Percentiles rank a stretch among this genome's conserved stretches.
Conservation (phyloP, 2,113 vertebrate genomes). For the Poecile atricapillus region DNA sequence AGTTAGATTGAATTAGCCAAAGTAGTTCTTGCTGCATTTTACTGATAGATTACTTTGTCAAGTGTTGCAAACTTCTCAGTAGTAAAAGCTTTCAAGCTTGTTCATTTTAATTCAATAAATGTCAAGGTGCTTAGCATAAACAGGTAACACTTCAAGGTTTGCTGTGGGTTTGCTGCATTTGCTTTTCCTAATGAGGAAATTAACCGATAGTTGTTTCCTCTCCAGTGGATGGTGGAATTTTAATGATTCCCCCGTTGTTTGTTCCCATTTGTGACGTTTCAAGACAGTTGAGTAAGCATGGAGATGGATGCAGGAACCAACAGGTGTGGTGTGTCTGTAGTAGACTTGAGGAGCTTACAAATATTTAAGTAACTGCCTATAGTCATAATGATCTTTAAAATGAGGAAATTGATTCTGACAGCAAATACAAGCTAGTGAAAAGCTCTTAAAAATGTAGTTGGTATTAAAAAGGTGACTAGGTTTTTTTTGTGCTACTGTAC, state of each 20-base stretch:
- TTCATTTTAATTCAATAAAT: neutral
- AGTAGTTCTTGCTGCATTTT: neutral
- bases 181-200: neutral
- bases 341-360: neutral
- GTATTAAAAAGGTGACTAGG: rapidly evolving
- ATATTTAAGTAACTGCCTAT: neutral
- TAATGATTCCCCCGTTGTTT: neutral
- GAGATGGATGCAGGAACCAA: neutral
- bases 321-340: neutral
- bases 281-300: neutral
- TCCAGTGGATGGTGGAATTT: neutral
- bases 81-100: neutral
- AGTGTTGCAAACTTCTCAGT: neutral
- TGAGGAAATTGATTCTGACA: neutral
- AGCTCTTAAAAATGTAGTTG: neutral
- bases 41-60: neutral
- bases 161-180: neutral
- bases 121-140: neutral
- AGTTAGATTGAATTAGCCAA: neutral
- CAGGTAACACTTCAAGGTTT: neutral
- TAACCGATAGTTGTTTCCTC: neutral
- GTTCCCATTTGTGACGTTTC: neutral
- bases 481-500: neutral
- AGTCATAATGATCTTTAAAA: neutral
- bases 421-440: neutral